A percentile compares a stretch with the other conserved stretches of the same genome.
phyloP scores from a whole-genome alignment of 2,888 invertebrate genomes.

The Parnassius orleans region DNA sequence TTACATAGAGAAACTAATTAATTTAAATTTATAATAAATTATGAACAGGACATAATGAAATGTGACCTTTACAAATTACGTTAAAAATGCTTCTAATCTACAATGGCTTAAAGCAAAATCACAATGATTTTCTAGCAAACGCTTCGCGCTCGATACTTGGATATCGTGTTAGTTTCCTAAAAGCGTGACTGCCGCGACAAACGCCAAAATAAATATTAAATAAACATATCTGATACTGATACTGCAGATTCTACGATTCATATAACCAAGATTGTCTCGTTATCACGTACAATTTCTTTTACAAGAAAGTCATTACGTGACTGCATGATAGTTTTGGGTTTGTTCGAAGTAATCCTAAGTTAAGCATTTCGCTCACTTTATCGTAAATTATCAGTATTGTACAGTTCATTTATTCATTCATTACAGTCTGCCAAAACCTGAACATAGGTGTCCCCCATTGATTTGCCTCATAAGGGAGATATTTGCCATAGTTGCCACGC shows the following conservation, averaged over 20 bases:
- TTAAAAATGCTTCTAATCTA: too few relatives aligned
- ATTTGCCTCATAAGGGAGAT: too few relatives aligned
- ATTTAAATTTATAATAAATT: too few relatives aligned
- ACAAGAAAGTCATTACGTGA: constrained; percentile 27
- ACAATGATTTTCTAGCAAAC: not conserved
- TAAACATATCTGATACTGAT: constrained; percentile 10
- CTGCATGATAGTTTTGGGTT: constrained; percentile 1
- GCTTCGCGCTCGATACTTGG: constrained; percentile 12
- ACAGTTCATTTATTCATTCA: too few relatives aligned
- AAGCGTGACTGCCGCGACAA: constrained; percentile 26
- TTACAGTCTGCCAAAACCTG: too few relatives aligned
- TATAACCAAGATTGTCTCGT: constrained; percentile 25
- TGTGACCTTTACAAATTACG: too few relatives aligned
- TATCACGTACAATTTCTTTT: constrained; percentile 31
- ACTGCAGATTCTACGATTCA: constrained; percentile 22
- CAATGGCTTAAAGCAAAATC: too few relatives aligned
- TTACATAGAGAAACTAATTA: too few relatives aligned
- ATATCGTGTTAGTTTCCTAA: constrained; percentile 17
- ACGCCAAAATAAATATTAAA: constrained; percentile 25
- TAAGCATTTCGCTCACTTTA: constrained; percentile 5
- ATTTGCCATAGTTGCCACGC: too few relatives aligned
- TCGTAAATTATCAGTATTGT: not conserved
- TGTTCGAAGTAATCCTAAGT: not conserved
- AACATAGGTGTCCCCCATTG: too few relatives aligned
- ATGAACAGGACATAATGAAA: too few relatives aligned